Evolutionary conservation across 2,888 invertebrate species (phyloP), one percentile per base, ranked within the genome.

Genomic region (Drosophila paramelanica): DNA sequence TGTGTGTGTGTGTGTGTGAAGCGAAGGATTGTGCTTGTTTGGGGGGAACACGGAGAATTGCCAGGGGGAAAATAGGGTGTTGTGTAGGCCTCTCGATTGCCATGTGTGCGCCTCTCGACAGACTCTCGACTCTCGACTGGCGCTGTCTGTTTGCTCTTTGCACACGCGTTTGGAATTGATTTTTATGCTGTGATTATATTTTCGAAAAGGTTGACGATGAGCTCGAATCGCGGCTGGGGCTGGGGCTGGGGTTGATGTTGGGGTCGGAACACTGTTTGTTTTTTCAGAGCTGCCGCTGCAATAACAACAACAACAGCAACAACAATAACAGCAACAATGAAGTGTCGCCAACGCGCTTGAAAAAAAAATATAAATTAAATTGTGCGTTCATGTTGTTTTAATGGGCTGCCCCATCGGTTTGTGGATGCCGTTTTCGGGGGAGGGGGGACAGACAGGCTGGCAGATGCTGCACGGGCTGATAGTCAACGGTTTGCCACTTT

Each of bases 281-380:
- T 68, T 58, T 52, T n/a, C 45, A 51, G 41, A 31, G 52, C 42
- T 11, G 27, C 50, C 38, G 33, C 46, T 31, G 36, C 36, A 36
- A 36, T 5, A 33, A 33, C 33, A 33, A 45, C 50, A 38, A 43
- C 58, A 50, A 41, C 36, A 50, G 31, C 20, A 67, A 27, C 27
- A 27, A 27, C 27, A 27, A 27, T 6, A 27, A 27, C 25, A 76
- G 72, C 74, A 74, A 71, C 72, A 77, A 77, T 72, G 77, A 75
- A 75, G 74, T 75, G 74, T 75, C 66, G 59, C 73, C 69, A 81
- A 71, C 81, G 74, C 83, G 88, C 86, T 80, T 78, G 80, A 83
- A 82, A 88, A 88, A 88, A 88, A 87, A 86, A 87, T 87, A 86
- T 86, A 86, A 85, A 88, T 88, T 85, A 85, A 85, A 85, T 88